These are phyloP conservation scores for Montipora cactus DNA, from an alignment of 64 coral and sea anemone species.

Conservation along the genomic window DNA sequence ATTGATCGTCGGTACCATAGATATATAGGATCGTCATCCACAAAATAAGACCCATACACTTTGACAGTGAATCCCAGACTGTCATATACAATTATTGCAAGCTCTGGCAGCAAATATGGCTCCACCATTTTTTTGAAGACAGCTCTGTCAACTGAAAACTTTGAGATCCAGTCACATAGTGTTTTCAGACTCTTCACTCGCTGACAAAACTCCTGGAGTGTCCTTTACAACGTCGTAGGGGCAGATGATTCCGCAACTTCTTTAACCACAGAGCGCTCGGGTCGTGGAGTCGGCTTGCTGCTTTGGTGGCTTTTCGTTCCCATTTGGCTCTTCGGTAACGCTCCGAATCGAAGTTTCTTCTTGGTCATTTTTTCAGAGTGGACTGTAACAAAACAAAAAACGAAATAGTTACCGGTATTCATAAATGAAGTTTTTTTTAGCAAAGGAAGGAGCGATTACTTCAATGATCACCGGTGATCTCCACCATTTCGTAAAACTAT, in stretches of 20 bases:
- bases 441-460: too few species aligned
- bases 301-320: conserved; percentile 22
- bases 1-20: background rate
- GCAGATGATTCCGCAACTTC: background rate
- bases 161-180: conserved; percentile 13
- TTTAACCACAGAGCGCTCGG: background rate
- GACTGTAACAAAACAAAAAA: background rate
- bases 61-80: conserved; percentile 28
- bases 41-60: conserved; percentile 36
- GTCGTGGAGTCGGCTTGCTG: background rate
- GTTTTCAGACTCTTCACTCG: background rate
- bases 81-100: conserved; percentile 17
- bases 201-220: background rate
- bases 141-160: background rate
- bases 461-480: background rate
- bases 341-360: conserved; percentile 37
- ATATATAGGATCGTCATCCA: conserved; percentile 26
- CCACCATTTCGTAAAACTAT: background rate
- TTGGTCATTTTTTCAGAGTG: conserved; percentile 21
- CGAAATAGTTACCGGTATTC: background rate
- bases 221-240: background rate
- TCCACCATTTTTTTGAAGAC: conserved; percentile 27
- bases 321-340: background rate
- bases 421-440: background rate
- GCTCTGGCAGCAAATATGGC: background rate